Percentiles rank a stretch among this genome's conserved stretches.
These are phyloP conservation scores for Symphodus melops DNA, from an alignment of 2,113 vertebrate genomes.

Conservation along the genomic window DNA sequence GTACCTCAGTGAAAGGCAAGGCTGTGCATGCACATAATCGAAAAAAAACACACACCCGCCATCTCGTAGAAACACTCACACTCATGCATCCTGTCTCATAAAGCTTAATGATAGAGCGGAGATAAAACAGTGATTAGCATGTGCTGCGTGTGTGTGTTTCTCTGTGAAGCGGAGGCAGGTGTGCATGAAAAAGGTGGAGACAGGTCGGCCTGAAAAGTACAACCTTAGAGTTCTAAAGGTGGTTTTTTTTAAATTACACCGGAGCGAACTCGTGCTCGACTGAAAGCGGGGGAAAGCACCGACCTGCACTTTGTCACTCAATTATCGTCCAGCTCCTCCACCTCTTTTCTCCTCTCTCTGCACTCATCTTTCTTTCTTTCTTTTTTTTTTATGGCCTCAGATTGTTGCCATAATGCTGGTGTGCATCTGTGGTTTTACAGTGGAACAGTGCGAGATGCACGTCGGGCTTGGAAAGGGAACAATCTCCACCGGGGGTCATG, in stretches of 20 bases:
- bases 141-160: background rate
- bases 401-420: constrained; percentile 51
- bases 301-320: constrained; percentile 56
- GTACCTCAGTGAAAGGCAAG: constrained; percentile 67
- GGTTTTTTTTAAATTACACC: constrained; percentile 40
- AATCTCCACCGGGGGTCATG: background rate
- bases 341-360: constrained; percentile 17
- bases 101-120: constrained; percentile 78
- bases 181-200: constrained; percentile 55
- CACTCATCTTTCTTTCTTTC: constrained; percentile 19
- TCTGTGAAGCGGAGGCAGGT: constrained; percentile 59
- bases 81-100: constrained; percentile 78
- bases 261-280: constrained; percentile 49
- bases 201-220: background rate
- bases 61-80: constrained; percentile 61
- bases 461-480: background rate
- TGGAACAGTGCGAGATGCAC: constrained; percentile 26
- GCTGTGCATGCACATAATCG: constrained; percentile 68
- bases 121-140: constrained; percentile 75
- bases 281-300: constrained; percentile 64
- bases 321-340: constrained; percentile 53
- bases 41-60: constrained; percentile 56
- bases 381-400: constrained; percentile 40
- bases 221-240: constrained; percentile 23
- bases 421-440: constrained; percentile 53